A percentile compares a stretch with the other conserved stretches of the same genome.
Evolutionary conservation across 1,140 invertebrate species (phyloP).

Genomic region (Anadara kagoshimensis): DNA sequence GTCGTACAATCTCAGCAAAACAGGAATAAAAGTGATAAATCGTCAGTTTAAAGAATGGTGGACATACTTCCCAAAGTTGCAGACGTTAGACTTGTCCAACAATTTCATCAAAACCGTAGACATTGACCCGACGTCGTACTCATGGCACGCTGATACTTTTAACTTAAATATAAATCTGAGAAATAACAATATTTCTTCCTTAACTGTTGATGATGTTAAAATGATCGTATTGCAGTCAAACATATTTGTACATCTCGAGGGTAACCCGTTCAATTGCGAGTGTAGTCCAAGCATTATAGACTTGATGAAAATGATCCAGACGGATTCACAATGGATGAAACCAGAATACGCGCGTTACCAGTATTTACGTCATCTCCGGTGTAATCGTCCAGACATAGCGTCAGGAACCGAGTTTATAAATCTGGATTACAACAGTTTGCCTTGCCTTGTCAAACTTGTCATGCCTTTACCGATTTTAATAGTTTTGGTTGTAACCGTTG

Average conservation of each 20-base stretch:
- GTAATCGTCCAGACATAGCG: constrained; percentile 31
- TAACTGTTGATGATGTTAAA: constrained; percentile 37
- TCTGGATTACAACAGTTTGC: constrained; percentile 25
- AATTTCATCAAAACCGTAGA: constrained; percentile 46
- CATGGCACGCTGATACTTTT: background rate
- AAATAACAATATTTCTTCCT: constrained; percentile 48
- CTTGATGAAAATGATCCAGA: constrained; percentile 35
- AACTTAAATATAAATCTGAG: constrained; percentile 40
- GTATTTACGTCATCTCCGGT: constrained; percentile 46
- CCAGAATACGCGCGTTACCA: constrained; percentile 35
- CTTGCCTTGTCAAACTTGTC: constrained; percentile 19
- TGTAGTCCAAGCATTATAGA: constrained; percentile 40
- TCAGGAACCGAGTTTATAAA: constrained; percentile 30
- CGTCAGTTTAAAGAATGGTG: constrained; percentile 44
- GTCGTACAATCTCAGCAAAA: constrained; percentile 45
- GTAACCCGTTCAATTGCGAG: constrained; percentile 51
- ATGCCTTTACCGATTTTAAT: constrained; percentile 29
- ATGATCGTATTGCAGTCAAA: constrained; percentile 29
- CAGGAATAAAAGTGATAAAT: constrained; percentile 25
- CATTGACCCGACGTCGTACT: constrained; percentile 24
- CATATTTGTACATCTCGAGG: constrained; percentile 43
- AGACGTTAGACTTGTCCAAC: constrained; percentile 48
- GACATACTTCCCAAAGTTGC: constrained; percentile 45
- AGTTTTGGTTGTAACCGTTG: constrained; percentile 37
- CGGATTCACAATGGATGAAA: constrained; percentile 17